phyloP scores from a whole-genome alignment of 2,888 invertebrate species.

The Drosophila tripunctata region DNA sequence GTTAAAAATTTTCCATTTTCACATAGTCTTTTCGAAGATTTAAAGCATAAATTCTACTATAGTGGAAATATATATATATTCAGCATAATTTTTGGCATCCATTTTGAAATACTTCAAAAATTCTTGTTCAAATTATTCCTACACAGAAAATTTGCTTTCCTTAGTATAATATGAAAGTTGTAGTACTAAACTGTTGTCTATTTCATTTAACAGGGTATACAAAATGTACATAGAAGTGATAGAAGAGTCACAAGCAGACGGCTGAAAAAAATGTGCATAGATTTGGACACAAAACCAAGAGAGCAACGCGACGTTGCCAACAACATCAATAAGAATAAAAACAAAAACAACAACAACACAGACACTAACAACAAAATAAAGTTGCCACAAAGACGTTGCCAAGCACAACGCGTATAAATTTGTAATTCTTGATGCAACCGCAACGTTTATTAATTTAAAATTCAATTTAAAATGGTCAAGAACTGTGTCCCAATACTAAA shows the following conservation, averaged over 20 bases:
- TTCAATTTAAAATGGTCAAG: slow-evolving; percentile 81
- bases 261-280: slow-evolving; percentile 73
- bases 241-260: slow-evolving; percentile 31
- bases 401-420: slow-evolving; percentile 74
- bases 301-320: slow-evolving; percentile 35
- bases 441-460: slow-evolving; percentile 82
- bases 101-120: too few relatives aligned
- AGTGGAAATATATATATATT: too few relatives aligned
- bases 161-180: too few relatives aligned
- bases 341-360: slow-evolving; percentile 8
- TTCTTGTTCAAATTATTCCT: too few relatives aligned
- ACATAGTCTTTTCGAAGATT: too few relatives aligned
- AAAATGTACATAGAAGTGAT: slow-evolving; percentile 33
- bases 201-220: slow-evolving; percentile 46
- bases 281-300: slow-evolving; percentile 69
- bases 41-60: too few relatives aligned
- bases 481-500: slow-evolving; percentile 14
- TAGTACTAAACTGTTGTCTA: too few relatives aligned
- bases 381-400: slow-evolving; percentile 35
- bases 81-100: too few relatives aligned
- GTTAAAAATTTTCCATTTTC: too few relatives aligned
- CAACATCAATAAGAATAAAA: slow-evolving; percentile 10
- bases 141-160: too few relatives aligned
- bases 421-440: slow-evolving; percentile 80
- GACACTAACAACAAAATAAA: background rate